A percentile compares a stretch with the other conserved stretches of the same genome.
phyloP scores from a whole-genome alignment of 2,113 vertebrate genomes.

The Ellobius talpinus region DNA sequence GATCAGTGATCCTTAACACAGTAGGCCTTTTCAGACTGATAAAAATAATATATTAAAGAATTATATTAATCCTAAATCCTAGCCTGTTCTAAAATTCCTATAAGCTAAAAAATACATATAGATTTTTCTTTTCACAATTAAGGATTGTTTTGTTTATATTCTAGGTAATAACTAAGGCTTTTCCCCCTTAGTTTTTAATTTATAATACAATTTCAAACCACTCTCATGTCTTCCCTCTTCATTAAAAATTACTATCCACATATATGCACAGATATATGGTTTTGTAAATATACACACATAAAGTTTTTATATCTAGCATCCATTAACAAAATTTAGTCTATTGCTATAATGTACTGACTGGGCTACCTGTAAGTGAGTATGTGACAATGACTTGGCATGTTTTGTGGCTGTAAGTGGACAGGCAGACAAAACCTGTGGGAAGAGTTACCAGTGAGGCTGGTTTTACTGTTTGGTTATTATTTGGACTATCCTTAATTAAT shows the following conservation, averaged over 20 bases:
- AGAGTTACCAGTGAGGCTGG: background rate
- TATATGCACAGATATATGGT: background rate
- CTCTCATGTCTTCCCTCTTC: background rate
- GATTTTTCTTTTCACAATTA: slow-evolving; percentile 37
- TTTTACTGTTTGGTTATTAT: background rate
- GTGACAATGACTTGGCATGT: background rate
- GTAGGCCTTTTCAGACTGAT: background rate
- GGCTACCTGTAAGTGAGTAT: background rate
- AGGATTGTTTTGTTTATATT: background rate
- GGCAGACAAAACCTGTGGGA: background rate
- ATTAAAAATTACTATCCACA: background rate
- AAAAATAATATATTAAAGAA: background rate
- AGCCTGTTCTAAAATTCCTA: background rate
- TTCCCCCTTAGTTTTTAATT: background rate
- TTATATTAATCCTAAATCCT: background rate
- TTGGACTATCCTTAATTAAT: background rate
- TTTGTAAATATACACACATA: background rate
- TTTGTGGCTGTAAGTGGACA: background rate
- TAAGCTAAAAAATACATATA: background rate
- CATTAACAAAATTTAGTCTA: background rate
- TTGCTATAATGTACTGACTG: background rate
- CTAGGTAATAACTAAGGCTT: background rate
- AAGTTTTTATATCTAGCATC: background rate
- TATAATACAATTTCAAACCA: background rate
- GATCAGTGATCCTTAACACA: background rate